These are phyloP conservation scores for Mus pahari DNA, from an alignment of 2,113 vertebrate species.

Conservation along the genomic window DNA sequence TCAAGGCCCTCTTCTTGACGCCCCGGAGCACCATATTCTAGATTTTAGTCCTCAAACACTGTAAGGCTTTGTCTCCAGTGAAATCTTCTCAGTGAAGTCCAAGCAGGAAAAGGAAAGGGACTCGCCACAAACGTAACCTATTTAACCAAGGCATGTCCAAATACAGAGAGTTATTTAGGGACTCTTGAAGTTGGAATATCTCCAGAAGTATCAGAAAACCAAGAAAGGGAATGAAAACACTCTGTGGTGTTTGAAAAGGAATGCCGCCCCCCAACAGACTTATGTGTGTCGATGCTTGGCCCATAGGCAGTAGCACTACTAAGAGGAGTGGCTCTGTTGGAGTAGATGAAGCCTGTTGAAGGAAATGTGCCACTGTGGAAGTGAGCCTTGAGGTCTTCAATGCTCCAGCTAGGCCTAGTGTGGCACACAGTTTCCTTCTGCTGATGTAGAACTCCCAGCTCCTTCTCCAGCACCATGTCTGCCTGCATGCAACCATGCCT, in stretches of 20 bases:
- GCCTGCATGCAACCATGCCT: not conserved
- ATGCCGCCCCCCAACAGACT: not conserved
- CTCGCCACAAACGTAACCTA: not conserved
- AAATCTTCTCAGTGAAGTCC: not conserved
- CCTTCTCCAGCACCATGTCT: not conserved
- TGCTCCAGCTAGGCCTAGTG: not conserved
- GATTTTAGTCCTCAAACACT: not conserved
- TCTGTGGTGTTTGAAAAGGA: not conserved
- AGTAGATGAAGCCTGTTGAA: not conserved
- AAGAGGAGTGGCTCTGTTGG: not conserved
- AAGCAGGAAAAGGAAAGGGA: not conserved
- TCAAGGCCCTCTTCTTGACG: not conserved
- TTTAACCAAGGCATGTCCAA: not conserved
- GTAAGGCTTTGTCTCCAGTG: not conserved
- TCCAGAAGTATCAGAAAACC: not conserved
- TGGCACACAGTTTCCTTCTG: not conserved
- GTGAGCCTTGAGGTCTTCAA: not conserved
- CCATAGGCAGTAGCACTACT: not conserved
- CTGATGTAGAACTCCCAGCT: not conserved
- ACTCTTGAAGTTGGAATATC: not conserved
- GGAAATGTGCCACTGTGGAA: not conserved
- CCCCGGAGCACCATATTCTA: accelerated
- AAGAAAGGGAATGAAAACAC: not conserved
- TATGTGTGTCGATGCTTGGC: not conserved
- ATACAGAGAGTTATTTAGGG: not conserved